Base-by-base conservation (phyloP, 1,140 invertebrate species). In the Asbolus verrucosus region DNA sequence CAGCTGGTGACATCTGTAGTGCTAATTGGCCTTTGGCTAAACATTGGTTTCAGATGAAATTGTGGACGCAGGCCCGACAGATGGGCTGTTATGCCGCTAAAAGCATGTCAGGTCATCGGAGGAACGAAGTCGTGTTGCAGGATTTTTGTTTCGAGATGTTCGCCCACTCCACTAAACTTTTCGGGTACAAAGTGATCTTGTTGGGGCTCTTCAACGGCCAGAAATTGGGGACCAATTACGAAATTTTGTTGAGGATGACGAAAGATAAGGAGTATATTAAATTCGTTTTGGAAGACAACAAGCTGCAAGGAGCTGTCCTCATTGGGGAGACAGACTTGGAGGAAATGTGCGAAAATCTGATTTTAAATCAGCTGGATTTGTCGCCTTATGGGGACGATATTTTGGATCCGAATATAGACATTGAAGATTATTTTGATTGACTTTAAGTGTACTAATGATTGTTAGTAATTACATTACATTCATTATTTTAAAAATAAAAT, bases 101-200 rank as follows among this genome's bases (percentile, higher is more conserved):
- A 81, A 91, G 91, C 68, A 98, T 99, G 94, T 85, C 88, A 69
- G 89, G 88, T 1, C 83, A 83, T 46, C 76, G 86, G 0, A 84
- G 81, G 13, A 83, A 85, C 8, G 89, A 93, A 83, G 83, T 87
- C 67, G 87, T 92, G 15, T 81, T 90, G 27, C 80, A 81, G 83
- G 96, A 98, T 81, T 97, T 98, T 82, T 96, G 94, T 81, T 99
- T 99, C 84, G 97, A 99, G 83, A 79, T 99, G 11, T 99, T 99
- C 80, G 90, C 96, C 0, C 98, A 99, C 83, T 93, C 96, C 0
- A 99, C 98, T 2, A 90, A 88, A 70, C 93, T 99, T 77, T 99
- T 98, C 84, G 95, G 94, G 1, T 95, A 91, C 75, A 97, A 98
- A 85, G 94, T 98, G 27, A 89, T 99, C 1, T 83, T 99, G 15